Conservation (phyloP, 2,797 vertebrate species). For the Semaprochilodus insignis region DNA sequence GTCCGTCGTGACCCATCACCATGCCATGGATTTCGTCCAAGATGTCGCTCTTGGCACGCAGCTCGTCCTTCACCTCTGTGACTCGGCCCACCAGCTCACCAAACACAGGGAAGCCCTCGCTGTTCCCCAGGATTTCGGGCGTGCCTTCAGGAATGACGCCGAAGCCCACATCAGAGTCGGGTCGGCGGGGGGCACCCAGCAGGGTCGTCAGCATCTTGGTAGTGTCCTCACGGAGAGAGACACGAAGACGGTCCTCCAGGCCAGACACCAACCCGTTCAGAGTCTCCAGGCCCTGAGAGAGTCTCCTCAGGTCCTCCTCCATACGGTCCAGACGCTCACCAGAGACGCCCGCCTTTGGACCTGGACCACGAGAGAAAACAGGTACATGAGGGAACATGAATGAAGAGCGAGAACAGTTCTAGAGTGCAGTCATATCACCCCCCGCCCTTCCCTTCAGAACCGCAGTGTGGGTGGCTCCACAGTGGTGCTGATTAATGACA, state of each 20-base stretch:
- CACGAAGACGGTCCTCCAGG: conserved; percentile 85
- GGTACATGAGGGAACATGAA: not conserved
- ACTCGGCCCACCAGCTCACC: conserved; percentile 89
- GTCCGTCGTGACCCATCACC: conserved; percentile 92
- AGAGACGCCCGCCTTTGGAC: conserved; percentile 77
- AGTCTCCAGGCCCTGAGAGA: conserved; percentile 86
- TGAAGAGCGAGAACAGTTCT: no score
- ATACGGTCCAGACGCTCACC: conserved; percentile 90
- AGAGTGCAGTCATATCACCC: no score
- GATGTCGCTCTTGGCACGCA: conserved; percentile 87
- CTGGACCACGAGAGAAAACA: conserved; percentile 65
- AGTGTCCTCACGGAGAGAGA: conserved; percentile 87
- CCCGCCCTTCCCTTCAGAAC: no score
- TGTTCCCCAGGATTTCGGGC: conserved; percentile 80
- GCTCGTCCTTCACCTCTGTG: conserved; percentile 89
- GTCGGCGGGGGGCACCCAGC: conserved; percentile 74
- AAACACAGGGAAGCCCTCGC: conserved; percentile 74
- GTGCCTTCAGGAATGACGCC: conserved; percentile 86
- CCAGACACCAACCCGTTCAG: conserved; percentile 84
- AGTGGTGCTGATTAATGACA: no score
- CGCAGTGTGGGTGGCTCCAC: no score
- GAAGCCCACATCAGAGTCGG: conserved; percentile 83
- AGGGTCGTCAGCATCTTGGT: conserved; percentile 85
- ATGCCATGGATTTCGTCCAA: conserved; percentile 88
- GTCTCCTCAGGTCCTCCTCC: conserved; percentile 88